A percentile compares a stretch with the other conserved stretches of the same genome.
Evolutionary conservation across 2,888 invertebrate species (phyloP).

Genomic region (Eurytoma californica): DNA sequence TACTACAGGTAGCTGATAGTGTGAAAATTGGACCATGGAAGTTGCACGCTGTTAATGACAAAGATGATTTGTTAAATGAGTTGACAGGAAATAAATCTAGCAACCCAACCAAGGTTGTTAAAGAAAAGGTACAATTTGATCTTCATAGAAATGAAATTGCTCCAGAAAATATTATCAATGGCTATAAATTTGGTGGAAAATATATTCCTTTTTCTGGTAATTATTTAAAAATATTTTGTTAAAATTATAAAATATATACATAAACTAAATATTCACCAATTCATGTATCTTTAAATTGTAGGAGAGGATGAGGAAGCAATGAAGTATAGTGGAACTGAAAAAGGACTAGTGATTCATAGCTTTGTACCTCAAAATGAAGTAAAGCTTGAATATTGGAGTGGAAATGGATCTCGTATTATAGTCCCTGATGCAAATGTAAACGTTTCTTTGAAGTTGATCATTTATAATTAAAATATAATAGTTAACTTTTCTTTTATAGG

Average conservation of each 20-base stretch:
- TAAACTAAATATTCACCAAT: background rate
- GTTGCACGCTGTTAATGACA: background rate
- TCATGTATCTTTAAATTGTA: background rate
- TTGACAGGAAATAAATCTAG: background rate
- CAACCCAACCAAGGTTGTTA: background rate
- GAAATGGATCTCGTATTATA: slow-evolving; percentile 50
- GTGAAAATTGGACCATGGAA: slow-evolving; percentile 41
- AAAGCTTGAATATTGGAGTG: slow-evolving; percentile 54
- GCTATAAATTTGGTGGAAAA: slow-evolving; percentile 61
- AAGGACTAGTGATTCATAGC: slow-evolving; percentile 51
- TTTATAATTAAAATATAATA: background rate
- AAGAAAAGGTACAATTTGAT: slow-evolving; percentile 21
- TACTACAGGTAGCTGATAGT: slow-evolving; percentile 23
- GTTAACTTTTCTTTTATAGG: slow-evolving; percentile 25
- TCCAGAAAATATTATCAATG: slow-evolving; percentile 55
- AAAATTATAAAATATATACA: background rate
- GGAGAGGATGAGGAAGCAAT: slow-evolving; percentile 51
- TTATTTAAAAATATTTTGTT: slow-evolving; percentile 16
- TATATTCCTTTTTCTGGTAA: slow-evolving; percentile 60
- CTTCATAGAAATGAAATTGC: slow-evolving; percentile 42
- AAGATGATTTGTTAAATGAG: background rate
- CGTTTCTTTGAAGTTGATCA: background rate
- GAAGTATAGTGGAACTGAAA: slow-evolving; percentile 45
- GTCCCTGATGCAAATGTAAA: slow-evolving; percentile 47
- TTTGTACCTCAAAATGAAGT: slow-evolving; percentile 53